Evolutionary conservation across 2,888 invertebrate genomes (phyloP).

Genomic region (Mamestra brassicae): DNA sequence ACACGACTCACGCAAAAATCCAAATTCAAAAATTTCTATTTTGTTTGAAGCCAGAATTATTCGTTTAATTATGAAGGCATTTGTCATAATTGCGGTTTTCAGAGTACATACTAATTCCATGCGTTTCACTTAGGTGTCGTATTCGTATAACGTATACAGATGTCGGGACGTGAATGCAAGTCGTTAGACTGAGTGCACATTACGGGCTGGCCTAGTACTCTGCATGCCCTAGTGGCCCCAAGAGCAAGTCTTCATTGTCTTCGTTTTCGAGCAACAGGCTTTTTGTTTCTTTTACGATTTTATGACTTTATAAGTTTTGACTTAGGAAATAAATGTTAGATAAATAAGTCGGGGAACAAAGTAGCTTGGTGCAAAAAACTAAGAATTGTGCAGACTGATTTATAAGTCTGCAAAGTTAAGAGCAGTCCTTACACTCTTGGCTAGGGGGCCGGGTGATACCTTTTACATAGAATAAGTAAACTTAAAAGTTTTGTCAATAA

Average conservation of each 20-base stretch:
- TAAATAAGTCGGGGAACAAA: not conserved
- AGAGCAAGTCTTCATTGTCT: constrained; percentile 63
- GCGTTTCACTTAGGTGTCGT: constrained; percentile 17
- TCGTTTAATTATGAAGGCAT: constrained; percentile 31
- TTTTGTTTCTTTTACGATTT: constrained; percentile 48
- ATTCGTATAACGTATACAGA: constrained; percentile 19
- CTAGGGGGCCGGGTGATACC: not conserved
- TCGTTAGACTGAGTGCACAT: constrained; percentile 83
- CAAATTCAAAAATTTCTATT: not conserved
- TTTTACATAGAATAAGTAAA: not conserved
- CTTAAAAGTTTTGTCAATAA: too few relatives aligned
- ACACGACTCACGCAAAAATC: not conserved
- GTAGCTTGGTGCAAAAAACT: not conserved
- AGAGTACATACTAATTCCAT: not conserved
- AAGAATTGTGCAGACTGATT: constrained; percentile 19
- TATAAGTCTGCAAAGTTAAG: constrained; percentile 35
- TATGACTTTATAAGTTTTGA: not conserved
- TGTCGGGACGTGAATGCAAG: constrained; percentile 76
- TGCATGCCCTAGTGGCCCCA: constrained; percentile 64
- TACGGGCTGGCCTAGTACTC: constrained; percentile 68
- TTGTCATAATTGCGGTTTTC: constrained; percentile 27
- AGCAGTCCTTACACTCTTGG: not conserved
- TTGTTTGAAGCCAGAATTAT: constrained; percentile 17
- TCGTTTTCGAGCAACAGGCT: constrained; percentile 62
- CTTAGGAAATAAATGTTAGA: not conserved